Percentiles rank a stretch among this genome's conserved stretches.
Evolutionary conservation across 2,113 vertebrate species (phyloP).

Genomic region (Prionailurus viverrinus): DNA sequence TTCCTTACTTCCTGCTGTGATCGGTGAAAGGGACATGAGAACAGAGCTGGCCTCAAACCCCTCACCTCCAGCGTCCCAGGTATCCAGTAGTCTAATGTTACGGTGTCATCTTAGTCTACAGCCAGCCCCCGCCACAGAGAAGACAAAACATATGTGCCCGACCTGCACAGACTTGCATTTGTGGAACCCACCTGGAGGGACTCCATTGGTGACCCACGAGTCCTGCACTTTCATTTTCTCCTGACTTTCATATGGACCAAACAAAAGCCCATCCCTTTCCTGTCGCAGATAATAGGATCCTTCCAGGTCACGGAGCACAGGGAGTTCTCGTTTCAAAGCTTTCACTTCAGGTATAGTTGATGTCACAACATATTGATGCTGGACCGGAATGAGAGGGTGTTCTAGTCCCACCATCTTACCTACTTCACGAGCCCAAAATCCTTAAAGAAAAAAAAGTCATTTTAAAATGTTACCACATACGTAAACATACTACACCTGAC

Average conservation of each 20-base stretch:
- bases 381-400: conserved; percentile 96
- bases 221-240: conserved; percentile 98
- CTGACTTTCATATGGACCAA: conserved; percentile 96
- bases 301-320: conserved; percentile 96
- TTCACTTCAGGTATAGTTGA: conserved; percentile 96
- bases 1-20: not conserved
- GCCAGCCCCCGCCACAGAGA: not conserved
- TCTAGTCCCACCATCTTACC: conserved; percentile 94
- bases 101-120: not conserved
- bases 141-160: not conserved
- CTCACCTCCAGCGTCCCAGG: not conserved
- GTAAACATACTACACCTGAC: not conserved
- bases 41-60: not conserved
- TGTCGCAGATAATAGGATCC: conserved; percentile 96
- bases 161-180: not conserved
- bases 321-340: conserved; percentile 93
- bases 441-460: conserved; percentile 81
- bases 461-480: conserved; percentile 21
- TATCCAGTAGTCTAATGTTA: not conserved
- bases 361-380: conserved; percentile 98
- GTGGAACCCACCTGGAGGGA: conserved; percentile 92
- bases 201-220: conserved; percentile 94
- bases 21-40: not conserved
- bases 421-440: conserved; percentile 97
- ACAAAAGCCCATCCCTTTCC: conserved; percentile 96